phyloP scores from a whole-genome alignment of 2,888 invertebrate species.

The Hydrotaea cyrtoneurina region DNA sequence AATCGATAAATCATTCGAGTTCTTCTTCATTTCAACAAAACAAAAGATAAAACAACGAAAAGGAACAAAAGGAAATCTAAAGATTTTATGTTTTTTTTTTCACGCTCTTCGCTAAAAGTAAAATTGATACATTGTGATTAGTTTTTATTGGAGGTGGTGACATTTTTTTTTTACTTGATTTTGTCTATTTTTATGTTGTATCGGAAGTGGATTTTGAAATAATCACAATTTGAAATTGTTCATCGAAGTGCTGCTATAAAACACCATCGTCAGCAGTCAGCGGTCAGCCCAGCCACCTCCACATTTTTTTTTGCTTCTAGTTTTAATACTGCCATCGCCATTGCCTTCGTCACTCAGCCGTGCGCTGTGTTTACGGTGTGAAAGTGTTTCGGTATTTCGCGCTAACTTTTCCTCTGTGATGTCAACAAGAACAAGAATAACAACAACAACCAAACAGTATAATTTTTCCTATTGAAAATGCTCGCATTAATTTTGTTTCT shows the following conservation, averaged over 20 bases:
- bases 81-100: background rate
- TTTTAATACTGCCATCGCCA: background rate
- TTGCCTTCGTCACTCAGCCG: background rate
- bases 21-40: background rate
- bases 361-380: background rate
- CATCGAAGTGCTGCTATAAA: background rate
- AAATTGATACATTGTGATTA: constrained; percentile 23
- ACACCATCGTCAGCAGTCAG: background rate
- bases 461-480: background rate
- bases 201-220: background rate
- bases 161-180: background rate
- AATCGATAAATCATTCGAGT: constrained; percentile 5
- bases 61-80: background rate
- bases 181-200: background rate
- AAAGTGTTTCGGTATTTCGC: background rate
- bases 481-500: background rate
- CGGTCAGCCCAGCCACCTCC: background rate
- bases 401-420: background rate
- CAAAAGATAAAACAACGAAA: background rate
- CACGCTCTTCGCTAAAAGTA: background rate
- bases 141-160: constrained; percentile 3
- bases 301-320: background rate
- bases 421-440: background rate
- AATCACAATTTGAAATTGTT: background rate
- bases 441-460: background rate